These are phyloP conservation scores for Uropetala carovei DNA, from an alignment of 2,888 invertebrate genomes.

Conservation along the genomic window DNA sequence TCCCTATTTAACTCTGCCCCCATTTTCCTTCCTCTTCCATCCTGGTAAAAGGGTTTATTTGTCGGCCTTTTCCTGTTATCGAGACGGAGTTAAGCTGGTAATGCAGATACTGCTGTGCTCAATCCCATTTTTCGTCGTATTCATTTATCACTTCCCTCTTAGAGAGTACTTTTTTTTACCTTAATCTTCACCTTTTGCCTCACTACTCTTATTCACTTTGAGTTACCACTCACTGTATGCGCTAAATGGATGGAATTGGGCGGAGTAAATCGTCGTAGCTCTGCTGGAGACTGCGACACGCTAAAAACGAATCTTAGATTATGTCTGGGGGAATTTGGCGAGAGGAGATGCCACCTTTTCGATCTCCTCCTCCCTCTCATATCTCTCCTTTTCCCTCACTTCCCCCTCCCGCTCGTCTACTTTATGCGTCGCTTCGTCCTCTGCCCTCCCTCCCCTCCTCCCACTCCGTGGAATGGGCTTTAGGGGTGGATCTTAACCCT, in stretches of 20 bases:
- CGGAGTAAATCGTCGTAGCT: neutral
- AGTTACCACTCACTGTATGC: too few relatives aligned
- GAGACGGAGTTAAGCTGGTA: neutral
- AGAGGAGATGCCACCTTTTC: neutral
- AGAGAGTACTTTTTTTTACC: too few relatives aligned
- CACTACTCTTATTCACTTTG: too few relatives aligned
- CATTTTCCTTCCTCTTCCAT: neutral
- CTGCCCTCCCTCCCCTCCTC: neutral
- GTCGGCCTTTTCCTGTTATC: neutral
- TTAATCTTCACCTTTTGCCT: too few relatives aligned
- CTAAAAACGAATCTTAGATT: neutral
- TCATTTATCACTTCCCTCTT: too few relatives aligned
- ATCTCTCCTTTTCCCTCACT: neutral
- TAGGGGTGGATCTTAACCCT: conserved; percentile 19
- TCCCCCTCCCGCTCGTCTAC: neutral
- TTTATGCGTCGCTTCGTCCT: neutral
- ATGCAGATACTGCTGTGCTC: too few relatives aligned
- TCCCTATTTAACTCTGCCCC: neutral
- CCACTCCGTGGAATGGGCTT: neutral
- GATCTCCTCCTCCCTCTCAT: too few relatives aligned
- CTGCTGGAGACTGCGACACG: neutral
- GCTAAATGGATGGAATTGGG: neutral
- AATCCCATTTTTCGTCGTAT: too few relatives aligned
- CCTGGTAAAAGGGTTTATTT: neutral
- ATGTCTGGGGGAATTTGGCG: neutral